These are phyloP conservation scores for Cyprinodon brontotheroides DNA, from an alignment of 2,113 vertebrate species.

Conservation along the genomic window DNA sequence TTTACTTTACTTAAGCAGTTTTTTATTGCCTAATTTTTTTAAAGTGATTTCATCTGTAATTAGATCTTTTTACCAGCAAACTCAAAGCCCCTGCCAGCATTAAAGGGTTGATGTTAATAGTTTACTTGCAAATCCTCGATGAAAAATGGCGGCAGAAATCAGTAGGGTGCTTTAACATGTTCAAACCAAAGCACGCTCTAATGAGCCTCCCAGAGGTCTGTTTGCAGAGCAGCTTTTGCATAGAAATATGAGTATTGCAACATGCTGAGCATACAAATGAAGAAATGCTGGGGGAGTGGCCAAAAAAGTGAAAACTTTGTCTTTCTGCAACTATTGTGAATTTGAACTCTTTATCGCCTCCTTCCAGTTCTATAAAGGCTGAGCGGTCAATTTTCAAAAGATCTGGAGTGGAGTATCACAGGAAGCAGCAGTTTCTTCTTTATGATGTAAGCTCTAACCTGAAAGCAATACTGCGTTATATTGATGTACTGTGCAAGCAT, in stretches of 20 bases:
- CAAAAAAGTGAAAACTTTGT: not conserved
- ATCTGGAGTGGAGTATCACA: constrained; percentile 29
- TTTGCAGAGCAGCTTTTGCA: not conserved
- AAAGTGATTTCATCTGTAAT: constrained; percentile 8
- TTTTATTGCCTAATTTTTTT: constrained; percentile 6
- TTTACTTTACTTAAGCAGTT: constrained; percentile 2
- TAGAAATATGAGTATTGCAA: constrained; percentile 3
- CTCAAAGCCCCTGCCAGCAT: constrained; percentile 1
- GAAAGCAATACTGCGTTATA: constrained; percentile 51
- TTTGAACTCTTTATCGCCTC: constrained; percentile 12
- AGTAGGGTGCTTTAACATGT: constrained; percentile 14
- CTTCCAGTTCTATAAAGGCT: constrained; percentile 4
- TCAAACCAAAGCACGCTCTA: constrained; percentile 12
- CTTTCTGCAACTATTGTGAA: not conserved
- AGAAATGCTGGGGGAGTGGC: not conserved
- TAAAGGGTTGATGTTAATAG: constrained; percentile 14
- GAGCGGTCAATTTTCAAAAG: constrained; percentile 25
- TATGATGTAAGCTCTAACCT: constrained; percentile 39
- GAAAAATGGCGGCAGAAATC: constrained; percentile 17
- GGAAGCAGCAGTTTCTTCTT: constrained; percentile 45
- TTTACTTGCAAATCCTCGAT: constrained; percentile 17
- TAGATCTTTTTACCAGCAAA: constrained; percentile 5
- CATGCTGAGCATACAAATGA: constrained; percentile 22
- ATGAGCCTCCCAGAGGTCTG: constrained; percentile 12
- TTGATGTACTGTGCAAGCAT: constrained; percentile 36